These are phyloP conservation scores for Itoplectis maculator DNA, from an alignment of 2,888 invertebrate species.

Conservation along the genomic window DNA sequence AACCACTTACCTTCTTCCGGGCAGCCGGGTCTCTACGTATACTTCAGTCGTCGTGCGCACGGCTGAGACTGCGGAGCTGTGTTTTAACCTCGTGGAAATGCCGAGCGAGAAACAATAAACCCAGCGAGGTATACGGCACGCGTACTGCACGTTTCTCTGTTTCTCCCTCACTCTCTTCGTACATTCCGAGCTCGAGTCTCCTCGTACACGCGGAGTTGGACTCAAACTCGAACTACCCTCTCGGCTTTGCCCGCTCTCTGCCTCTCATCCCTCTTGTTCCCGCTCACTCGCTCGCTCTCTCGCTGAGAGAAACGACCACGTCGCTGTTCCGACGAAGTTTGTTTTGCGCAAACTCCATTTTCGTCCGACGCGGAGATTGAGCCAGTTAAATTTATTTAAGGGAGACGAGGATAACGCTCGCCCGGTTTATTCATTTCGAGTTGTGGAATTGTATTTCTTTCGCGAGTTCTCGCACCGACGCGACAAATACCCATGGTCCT, in stretches of 20 bases:
- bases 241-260: slow-evolving; percentile 17
- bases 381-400: slow-evolving; percentile 38
- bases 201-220: slow-evolving; percentile 15
- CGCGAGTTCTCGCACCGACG: too few relatives aligned
- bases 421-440: neutral
- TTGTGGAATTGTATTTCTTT: neutral
- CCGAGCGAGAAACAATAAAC: slow-evolving; percentile 69
- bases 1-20: slow-evolving; percentile 64
- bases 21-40: slow-evolving; percentile 23
- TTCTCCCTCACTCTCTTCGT: neutral
- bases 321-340: slow-evolving; percentile 35
- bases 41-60: slow-evolving; percentile 30
- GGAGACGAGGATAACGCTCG: slow-evolving; percentile 29
- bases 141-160: too few relatives aligned
- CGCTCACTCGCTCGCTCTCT: neutral
- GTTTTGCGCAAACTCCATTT: slow-evolving; percentile 35
- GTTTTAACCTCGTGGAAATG: slow-evolving; percentile 66
- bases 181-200: slow-evolving; percentile 1
- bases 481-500: neutral
- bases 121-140: slow-evolving; percentile 53
- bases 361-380: slow-evolving; percentile 21
- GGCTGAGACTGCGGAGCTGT: slow-evolving; percentile 32
- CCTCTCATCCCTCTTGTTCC: slow-evolving; percentile 24
- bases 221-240: slow-evolving; percentile 43
- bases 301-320: too few relatives aligned